Evolutionary conservation across 2,113 vertebrate genomes (phyloP).

Genomic region (Callospermophilus lateralis): DNA sequence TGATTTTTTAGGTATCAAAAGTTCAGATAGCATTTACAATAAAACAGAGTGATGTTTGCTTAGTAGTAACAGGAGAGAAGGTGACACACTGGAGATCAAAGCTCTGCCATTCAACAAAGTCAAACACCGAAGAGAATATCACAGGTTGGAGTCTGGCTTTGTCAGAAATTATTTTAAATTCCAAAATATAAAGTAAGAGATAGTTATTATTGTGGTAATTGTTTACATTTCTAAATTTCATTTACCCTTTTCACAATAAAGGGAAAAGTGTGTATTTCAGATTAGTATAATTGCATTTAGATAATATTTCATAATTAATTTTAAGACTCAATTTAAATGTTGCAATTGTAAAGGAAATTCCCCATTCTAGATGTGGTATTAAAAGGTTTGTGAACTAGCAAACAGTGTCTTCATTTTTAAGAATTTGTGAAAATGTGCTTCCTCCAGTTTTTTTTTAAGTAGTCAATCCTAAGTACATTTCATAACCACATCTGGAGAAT

Average conservation of each 20-base stretch:
- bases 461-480: not conserved
- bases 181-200: not conserved
- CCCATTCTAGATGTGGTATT: not conserved
- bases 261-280: not conserved
- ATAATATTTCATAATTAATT: not conserved
- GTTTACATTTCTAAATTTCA: conserved; percentile 28
- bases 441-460: not conserved
- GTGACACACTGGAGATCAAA: not conserved
- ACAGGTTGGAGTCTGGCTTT: not conserved
- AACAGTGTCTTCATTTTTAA: not conserved
- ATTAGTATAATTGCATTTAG: not conserved
- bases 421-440: not conserved
- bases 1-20: not conserved
- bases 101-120: not conserved
- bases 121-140: not conserved
- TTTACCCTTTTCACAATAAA: not conserved
- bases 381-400: not conserved
- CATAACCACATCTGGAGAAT: not conserved
- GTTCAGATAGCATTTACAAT: not conserved
- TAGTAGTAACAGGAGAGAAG: not conserved
- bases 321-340: not conserved
- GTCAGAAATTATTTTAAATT: conserved; percentile 16
- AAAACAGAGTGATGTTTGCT: not conserved
- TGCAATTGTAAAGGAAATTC: not conserved
- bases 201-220: not conserved